Base-by-base conservation (phyloP, 2,797 vertebrate species). In the Trematomus bernacchii region DNA sequence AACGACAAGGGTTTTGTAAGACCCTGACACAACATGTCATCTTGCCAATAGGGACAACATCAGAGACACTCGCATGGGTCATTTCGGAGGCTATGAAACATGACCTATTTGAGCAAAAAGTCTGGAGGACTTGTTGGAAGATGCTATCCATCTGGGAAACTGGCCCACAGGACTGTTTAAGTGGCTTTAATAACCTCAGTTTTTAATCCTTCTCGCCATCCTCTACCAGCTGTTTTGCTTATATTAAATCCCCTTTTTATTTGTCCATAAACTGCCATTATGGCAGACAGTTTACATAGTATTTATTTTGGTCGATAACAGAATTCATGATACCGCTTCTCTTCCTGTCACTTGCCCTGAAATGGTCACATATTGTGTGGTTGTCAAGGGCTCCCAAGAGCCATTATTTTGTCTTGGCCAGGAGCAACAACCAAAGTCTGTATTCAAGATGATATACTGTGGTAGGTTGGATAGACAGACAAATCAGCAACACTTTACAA, bases 91-190 rank as follows among this genome's bases (percentile, higher is more conserved):
- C 67, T 60, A 53, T 63, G 57, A 69, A 51, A 77, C 76, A 65
- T 66, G 55, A 72, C 42, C 76, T 67, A 71, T 73, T 75, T 80
- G 44, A 70, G 40, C 40, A 71, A 53, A 77, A 40, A 62, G 23
- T 73, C 47, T 73, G 64, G 51, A 51, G 51, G 60, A 69, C 21
- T 77, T 70, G 43, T 62, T 70, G 15, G n/a, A 46, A 66, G 51
- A 76, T 2, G 6, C 62, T 76, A 58, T 84, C 73, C 79, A 82
- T 84, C 79, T 69, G 59, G 69, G n/a, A 67, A 71, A 48, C 44
- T 54, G 67, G 73, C 73, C 76, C 27, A 30, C 19, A 50, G 71
- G 67, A 74, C 44, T 74, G n/a, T 50, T 67, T 43, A 65, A 80
- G 73, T 78, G 72, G 43, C 50, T 71, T 74, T 70, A 66, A 64